Evolutionary conservation across 2,113 vertebrate species (phyloP), one percentile per base, ranked within the genome.

Genomic region (Ploceus nigricollis): DNA sequence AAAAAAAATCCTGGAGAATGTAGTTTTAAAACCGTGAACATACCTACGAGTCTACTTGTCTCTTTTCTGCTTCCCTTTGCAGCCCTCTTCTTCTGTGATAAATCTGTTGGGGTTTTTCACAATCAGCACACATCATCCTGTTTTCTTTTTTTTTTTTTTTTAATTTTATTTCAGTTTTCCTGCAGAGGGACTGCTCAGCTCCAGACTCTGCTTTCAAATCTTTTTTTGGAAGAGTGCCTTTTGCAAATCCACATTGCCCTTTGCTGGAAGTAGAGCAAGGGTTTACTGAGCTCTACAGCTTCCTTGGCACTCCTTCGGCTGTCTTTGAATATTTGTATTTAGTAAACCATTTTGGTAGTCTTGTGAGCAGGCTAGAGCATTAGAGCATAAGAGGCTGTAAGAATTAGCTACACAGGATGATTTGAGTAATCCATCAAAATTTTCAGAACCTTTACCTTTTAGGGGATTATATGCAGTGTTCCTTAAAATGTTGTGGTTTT

Each of bases 371-470:
- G 24, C 50, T 61, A 31, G 58, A 65, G 58, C 47, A 18, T n/a
- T 48, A 72, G 35, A 92, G 42, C 27, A 1, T 60, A 47, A 77
- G 68, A 65, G 45, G 27, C 75, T 91, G 30, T 93, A 42, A 87
- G 39, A 87, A 73, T 85, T 57, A 73, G 56, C 72, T 63, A 50
- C 37, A 68, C 42, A 30, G 66, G 35, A 16, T 61, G 33, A 80
- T 91, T 85, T 79, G 39, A 85, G 54, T 87, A 90, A 88, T 58
- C 75, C 42, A 30, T 82, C 39, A 28, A 50, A 50, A 50, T 86
- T 73, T 82, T 68, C 35, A 81, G 75, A 51, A 88, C 56, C 75
- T 93, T 94, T 90, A 66, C 93, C 54, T 87, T 91, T 86, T 69
- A 93, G 63, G 71, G 85, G n/a, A 77, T 92, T 86, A 56, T 61